A percentile compares a stretch with the other conserved stretches of the same genome.
Evolutionary conservation across 2,113 vertebrate genomes (phyloP).

Genomic region (Meleagris gallopavo): DNA sequence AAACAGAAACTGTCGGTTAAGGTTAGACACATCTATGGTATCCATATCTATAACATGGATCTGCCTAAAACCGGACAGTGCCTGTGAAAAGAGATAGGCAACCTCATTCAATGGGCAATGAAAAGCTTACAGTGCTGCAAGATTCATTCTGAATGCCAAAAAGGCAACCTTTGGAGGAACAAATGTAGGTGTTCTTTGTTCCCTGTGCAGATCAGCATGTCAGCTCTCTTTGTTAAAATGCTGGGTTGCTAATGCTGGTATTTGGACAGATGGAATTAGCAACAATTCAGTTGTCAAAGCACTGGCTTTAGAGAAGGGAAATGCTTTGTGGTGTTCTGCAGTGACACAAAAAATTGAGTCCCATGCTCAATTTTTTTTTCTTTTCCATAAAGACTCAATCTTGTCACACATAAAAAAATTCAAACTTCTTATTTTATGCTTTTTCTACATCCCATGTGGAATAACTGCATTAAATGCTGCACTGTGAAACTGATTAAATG

Average conservation of each 20-base stretch:
- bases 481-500: background rate
- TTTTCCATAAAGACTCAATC: background rate
- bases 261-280: background rate
- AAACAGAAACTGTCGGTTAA: slow-evolving; percentile 97
- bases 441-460: background rate
- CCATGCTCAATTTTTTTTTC: background rate
- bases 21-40: slow-evolving; percentile 94
- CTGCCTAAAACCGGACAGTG: slow-evolving; percentile 92
- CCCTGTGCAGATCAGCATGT: background rate
- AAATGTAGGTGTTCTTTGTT: background rate
- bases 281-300: background rate
- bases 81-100: slow-evolving; percentile 77
- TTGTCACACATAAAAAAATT: background rate
- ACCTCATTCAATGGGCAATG: background rate
- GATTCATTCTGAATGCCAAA: background rate
- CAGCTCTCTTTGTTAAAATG: background rate
- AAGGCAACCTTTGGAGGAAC: background rate
- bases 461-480: background rate
- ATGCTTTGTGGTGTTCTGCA: background rate
- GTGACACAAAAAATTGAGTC: background rate
- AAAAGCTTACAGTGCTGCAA: background rate
- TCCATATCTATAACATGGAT: slow-evolving; percentile 99
- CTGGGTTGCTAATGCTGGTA: background rate
- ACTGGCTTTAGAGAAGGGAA: background rate
- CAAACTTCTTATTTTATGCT: background rate